These are phyloP conservation scores for Tetraneura akinire DNA, from an alignment of 1,140 invertebrate species.

Conservation along the genomic window DNA sequence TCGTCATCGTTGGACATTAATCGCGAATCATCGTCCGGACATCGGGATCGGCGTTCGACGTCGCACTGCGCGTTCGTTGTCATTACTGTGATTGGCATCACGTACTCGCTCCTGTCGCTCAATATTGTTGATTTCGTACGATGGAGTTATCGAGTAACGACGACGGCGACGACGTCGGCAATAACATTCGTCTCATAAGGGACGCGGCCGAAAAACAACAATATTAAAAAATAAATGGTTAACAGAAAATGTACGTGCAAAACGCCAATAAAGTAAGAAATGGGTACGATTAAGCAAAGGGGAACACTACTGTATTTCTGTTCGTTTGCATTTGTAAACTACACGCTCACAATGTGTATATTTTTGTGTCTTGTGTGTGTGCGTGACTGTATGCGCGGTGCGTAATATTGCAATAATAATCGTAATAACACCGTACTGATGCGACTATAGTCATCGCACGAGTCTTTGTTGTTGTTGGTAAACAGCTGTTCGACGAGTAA, in stretches of 20 bases:
- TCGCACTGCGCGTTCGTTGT: neutral
- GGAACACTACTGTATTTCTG: neutral
- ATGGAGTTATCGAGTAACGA: too few relatives aligned
- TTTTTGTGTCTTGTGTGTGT: neutral
- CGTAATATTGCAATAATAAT: too few relatives aligned
- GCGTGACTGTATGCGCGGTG: neutral
- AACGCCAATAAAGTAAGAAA: too few relatives aligned
- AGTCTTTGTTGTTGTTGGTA: constrained; percentile 42
- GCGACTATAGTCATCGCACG: constrained; percentile 10
- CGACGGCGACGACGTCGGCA: neutral
- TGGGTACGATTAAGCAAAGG: neutral
- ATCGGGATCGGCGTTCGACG: neutral
- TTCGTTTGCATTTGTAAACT: neutral
- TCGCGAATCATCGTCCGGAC: neutral
- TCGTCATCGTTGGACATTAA: neutral
- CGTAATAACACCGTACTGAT: neutral
- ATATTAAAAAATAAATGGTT: too few relatives aligned
- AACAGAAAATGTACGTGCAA: too few relatives aligned
- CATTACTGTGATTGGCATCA: too few relatives aligned
- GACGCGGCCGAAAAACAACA: neutral
- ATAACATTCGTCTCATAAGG: constrained; percentile 23
- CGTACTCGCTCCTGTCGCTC: too few relatives aligned
- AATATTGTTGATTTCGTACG: too few relatives aligned
- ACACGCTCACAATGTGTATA: neutral
- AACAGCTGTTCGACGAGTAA: constrained; percentile 42